Percentiles rank a stretch among this genome's conserved stretches.
phyloP scores from a whole-genome alignment of 2,888 invertebrate genomes.

The Eupithecia tripunctaria region DNA sequence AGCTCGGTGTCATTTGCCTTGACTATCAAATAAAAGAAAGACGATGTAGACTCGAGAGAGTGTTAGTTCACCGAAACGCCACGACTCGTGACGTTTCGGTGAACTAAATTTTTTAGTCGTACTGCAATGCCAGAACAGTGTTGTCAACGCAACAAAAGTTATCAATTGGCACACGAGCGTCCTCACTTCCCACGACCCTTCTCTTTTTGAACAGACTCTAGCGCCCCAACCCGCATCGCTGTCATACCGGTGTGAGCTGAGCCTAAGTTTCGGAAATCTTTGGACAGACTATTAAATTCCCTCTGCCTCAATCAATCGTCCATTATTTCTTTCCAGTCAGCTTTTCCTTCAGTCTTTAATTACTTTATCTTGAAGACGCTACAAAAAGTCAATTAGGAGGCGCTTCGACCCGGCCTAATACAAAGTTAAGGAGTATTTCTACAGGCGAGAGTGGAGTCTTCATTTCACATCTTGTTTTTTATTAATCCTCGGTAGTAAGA shows the following conservation, averaged over 20 bases:
- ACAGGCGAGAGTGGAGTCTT: not conserved
- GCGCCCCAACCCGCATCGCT: no score
- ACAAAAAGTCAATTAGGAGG: slow-evolving; percentile 43
- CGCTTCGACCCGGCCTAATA: slow-evolving; percentile 14
- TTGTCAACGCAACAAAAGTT: no score
- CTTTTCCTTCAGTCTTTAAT: slow-evolving; percentile 9
- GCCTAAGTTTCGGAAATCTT: not conserved
- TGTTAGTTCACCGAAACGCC: no score
- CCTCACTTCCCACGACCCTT: no score
- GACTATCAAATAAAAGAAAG: no score
- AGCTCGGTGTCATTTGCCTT: no score
- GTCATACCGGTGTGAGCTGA: not conserved
- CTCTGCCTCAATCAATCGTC: not conserved
- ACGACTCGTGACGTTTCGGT: no score
- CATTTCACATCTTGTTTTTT: not conserved
- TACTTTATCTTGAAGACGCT: slow-evolving; percentile 24
- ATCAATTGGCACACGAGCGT: no score
- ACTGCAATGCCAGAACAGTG: no score
- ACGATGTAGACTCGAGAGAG: no score
- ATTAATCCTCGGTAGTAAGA: not conserved
- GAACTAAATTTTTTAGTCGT: no score
- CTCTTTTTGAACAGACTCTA: no score
- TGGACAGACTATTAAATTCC: not conserved
- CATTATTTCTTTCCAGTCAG: not conserved
- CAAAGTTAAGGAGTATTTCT: not conserved